Evolutionary conservation across 2,797 vertebrate species (phyloP).

Genomic region (Echiichthys vipera): DNA sequence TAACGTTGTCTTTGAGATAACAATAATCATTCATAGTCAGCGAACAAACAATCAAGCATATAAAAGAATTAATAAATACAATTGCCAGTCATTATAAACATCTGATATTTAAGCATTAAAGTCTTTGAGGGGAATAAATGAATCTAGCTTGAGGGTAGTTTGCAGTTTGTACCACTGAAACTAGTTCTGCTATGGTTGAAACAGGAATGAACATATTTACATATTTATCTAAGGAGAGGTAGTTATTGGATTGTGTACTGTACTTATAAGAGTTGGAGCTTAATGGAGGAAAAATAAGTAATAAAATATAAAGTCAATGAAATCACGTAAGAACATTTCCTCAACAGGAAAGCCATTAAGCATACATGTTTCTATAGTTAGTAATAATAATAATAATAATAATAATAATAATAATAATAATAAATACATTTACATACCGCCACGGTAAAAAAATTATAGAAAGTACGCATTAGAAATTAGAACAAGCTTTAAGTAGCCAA

Average conservation of each 20-base stretch:
- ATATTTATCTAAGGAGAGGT: slow-evolving; percentile 1
- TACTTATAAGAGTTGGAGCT: slow-evolving; percentile 7
- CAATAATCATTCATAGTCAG: background rate
- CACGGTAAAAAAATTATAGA: too few species aligned
- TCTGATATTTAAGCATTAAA: background rate
- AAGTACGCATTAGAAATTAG: too few species aligned
- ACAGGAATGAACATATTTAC: too few species aligned
- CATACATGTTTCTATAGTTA: background rate
- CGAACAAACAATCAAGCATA: background rate
- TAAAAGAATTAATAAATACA: background rate
- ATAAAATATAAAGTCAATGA: background rate
- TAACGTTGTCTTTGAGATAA: background rate
- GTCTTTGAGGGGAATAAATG: background rate
- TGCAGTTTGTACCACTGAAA: background rate
- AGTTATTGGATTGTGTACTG: background rate
- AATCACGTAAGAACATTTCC: background rate
- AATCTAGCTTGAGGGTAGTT: background rate
- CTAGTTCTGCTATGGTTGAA: background rate
- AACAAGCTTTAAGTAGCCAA: too few species aligned
- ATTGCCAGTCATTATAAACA: background rate
- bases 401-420: too few species aligned
- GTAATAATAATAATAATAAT: too few species aligned
- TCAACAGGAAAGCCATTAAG: background rate
- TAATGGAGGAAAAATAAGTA: slow-evolving; percentile 10
- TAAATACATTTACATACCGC: too few species aligned